A percentile compares a stretch with the other conserved stretches of the same genome.
Conservation (phyloP, 2,113 vertebrate species). For the Potamarius usumacintae region DNA sequence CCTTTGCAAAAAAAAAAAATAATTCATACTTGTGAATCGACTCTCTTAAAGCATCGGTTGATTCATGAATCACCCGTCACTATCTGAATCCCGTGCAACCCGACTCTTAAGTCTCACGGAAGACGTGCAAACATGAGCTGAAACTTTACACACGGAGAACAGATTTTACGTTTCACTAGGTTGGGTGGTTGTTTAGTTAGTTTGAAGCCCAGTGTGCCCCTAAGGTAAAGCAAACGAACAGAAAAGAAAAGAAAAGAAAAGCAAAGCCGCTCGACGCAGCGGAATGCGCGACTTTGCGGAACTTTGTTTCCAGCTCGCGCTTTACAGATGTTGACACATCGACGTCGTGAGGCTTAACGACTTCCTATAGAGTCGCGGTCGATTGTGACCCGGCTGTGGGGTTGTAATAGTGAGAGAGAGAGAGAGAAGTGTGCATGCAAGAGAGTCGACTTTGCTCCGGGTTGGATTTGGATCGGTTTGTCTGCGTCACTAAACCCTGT, state of each 20-base stretch:
- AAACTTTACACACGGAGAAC: conserved; percentile 8
- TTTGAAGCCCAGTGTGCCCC: neutral
- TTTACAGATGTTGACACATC: conserved; percentile 26
- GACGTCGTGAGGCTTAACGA: conserved; percentile 30
- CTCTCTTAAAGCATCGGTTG: neutral
- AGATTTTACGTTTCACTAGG: neutral
- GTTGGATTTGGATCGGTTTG: conserved; percentile 63
- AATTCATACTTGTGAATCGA: neutral
- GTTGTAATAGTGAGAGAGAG: conserved; percentile 44
- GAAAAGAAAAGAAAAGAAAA: neutral
- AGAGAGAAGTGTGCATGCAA: conserved; percentile 61
- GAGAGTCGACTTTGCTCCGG: conserved; percentile 71
- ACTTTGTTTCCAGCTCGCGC: conserved; percentile 5
- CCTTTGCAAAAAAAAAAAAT: too few species aligned
- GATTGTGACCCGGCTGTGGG: neutral
- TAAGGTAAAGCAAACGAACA: neutral
- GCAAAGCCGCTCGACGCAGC: conserved; percentile 29
- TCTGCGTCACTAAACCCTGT: conserved; percentile 56
- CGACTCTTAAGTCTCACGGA: conserved; percentile 30
- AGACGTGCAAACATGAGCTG: conserved; percentile 2
- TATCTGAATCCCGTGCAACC: conserved; percentile 22
- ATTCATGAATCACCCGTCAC: conserved; percentile 14
- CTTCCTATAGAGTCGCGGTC: conserved; percentile 21
- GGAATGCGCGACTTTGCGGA: conserved; percentile 13
- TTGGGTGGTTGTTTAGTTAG: neutral